Conservation (phyloP, 2,113 vertebrate genomes). For the Dicrurus megarhynchus region DNA sequence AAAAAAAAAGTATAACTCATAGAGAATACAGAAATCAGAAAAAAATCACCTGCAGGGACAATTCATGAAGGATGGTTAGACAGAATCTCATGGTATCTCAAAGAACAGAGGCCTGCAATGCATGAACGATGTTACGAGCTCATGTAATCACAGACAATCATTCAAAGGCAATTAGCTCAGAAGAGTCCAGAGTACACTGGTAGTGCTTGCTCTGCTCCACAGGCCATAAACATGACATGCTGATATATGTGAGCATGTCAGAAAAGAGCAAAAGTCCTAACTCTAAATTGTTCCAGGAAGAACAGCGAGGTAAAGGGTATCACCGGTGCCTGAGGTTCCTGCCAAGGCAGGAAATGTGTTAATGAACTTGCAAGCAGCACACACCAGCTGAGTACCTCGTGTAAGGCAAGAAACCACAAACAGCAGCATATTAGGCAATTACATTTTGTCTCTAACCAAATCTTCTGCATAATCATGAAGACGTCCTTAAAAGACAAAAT, state of each 20-base stretch:
- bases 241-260: not conserved
- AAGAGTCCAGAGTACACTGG: not conserved
- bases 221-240: not conserved
- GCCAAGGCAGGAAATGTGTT: not conserved
- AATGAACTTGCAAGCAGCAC: not conserved
- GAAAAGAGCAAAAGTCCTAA: constrained; percentile 13
- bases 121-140: not conserved
- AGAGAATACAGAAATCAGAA: not conserved
- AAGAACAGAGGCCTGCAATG: not conserved
- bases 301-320: not conserved
- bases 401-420: not conserved
- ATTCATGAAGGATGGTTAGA: not conserved
- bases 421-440: not conserved
- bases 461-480: not conserved
- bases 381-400: not conserved
- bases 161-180: not conserved
- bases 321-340: not conserved
- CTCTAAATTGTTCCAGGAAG: not conserved
- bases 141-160: not conserved
- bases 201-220: not conserved
- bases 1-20: not conserved
- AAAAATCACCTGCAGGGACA: not conserved
- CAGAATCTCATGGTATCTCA: not conserved
- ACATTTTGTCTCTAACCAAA: not conserved
- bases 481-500: not conserved